These are phyloP conservation scores for Calephelis perditalis DNA, from an alignment of 2,888 invertebrate species.

Conservation along the genomic window DNA sequence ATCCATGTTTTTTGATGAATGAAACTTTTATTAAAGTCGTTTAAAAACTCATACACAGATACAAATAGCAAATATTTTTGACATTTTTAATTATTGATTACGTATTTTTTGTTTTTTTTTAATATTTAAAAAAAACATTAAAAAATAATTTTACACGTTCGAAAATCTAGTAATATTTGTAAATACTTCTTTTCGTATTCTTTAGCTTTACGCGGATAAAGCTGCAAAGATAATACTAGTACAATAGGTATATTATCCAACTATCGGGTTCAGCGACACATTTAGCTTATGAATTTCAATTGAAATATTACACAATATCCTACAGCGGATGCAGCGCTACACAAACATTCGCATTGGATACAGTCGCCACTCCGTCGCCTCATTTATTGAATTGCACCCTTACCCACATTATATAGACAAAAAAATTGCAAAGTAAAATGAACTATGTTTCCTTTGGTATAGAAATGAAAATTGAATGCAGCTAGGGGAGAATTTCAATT, in stretches of 20 bases:
- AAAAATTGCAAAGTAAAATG: not conserved
- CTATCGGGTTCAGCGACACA: conserved; percentile 1
- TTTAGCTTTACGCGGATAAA: too few species aligned
- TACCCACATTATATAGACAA: conserved; percentile 14
- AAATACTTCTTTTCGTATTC: too few species aligned
- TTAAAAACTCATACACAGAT: too few species aligned
- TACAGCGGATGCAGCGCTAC: conserved; percentile 26
- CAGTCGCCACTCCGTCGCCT: conserved; percentile 33
- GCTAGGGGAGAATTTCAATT: not conserved
- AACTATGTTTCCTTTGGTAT: not conserved
- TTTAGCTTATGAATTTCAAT: conserved; percentile 16
- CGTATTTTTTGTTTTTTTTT: too few species aligned
- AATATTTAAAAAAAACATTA: too few species aligned
- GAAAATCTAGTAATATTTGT: too few species aligned
- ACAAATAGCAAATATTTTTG: too few species aligned
- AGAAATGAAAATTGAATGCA: not conserved
- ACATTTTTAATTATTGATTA: too few species aligned
- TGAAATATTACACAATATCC: conserved; percentile 15
- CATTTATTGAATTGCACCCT: conserved; percentile 34
- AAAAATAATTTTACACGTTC: too few species aligned
- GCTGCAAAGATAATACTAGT: too few species aligned
- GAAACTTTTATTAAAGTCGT: too few species aligned
- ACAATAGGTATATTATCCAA: not conserved
- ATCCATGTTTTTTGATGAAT: too few species aligned
- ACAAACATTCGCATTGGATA: conserved; percentile 32